A percentile compares a stretch with the other conserved stretches of the same genome.
Conservation (phyloP, 2,113 vertebrate species). For the Perccottus glenii region DNA sequence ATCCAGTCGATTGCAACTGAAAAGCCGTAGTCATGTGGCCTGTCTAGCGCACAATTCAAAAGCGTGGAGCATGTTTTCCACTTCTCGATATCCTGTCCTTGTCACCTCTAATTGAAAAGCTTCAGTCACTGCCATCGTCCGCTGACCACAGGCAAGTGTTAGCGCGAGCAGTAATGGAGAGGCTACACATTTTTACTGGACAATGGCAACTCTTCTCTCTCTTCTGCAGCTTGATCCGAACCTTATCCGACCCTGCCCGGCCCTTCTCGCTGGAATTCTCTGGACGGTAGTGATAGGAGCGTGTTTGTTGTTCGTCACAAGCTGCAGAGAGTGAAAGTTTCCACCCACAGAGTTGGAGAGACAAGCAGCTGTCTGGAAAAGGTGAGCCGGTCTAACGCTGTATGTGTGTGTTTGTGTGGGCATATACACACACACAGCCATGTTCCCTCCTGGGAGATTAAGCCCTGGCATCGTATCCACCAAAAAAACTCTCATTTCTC, state of each 20-base stretch:
- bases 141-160: conserved; percentile 26
- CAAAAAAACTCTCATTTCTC: conserved; percentile 60
- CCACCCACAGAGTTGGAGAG: conserved; percentile 55
- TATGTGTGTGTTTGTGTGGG: conserved; percentile 42
- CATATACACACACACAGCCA: conserved; percentile 14
- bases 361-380: conserved; percentile 53
- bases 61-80: conserved; percentile 9
- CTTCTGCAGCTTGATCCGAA: conserved; percentile 31
- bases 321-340: conserved; percentile 45
- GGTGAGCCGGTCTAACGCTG: conserved; percentile 48
- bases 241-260: conserved; percentile 46
- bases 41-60: conserved; percentile 37
- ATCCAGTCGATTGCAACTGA: too few relatives aligned
- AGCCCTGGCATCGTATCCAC: conserved; percentile 54
- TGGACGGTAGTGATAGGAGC: conserved; percentile 47
- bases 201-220: conserved; percentile 36
- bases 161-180: conserved; percentile 30
- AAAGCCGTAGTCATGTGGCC: conserved; percentile 13
- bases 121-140: conserved; percentile 19
- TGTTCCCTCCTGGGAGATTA: conserved; percentile 66
- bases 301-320: conserved; percentile 39
- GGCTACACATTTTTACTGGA: conserved; percentile 22
- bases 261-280: conserved; percentile 25
- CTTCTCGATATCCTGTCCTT: conserved; percentile 32
- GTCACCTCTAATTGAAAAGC: conserved; percentile 52